A percentile compares a stretch with the other conserved stretches of the same genome.
Conservation (phyloP, 1,140 invertebrate genomes). For the Drosophila mauritiana region DNA sequence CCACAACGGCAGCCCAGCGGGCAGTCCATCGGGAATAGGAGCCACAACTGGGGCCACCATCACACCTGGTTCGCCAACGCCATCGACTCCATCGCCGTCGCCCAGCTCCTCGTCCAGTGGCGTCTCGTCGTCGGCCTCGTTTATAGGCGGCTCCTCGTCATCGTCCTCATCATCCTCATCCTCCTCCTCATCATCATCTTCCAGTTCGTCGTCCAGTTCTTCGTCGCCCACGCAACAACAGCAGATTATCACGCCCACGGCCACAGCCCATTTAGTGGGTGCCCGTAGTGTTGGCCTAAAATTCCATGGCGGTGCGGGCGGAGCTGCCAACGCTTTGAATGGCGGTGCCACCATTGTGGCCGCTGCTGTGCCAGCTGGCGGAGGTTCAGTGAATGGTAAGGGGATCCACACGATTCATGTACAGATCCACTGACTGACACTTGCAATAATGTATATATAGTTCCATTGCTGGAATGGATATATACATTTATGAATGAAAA, state of each 20-base stretch:
- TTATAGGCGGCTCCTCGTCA: conserved; percentile 60
- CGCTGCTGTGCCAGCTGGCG: conserved; percentile 45
- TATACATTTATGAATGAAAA: too few species aligned
- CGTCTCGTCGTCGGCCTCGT: conserved; percentile 76
- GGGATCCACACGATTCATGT: not conserved
- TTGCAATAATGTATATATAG: too few species aligned
- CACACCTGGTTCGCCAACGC: conserved; percentile 78
- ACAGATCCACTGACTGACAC: not conserved
- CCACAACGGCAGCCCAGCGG: conserved; percentile 42
- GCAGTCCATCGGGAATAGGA: conserved; percentile 50
- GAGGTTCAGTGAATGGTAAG: conserved; percentile 63
- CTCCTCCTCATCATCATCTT: conserved; percentile 56
- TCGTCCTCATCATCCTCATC: conserved; percentile 55
- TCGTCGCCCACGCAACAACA: conserved; percentile 43
- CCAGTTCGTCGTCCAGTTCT: conserved; percentile 61
- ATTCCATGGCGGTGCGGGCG: conserved; percentile 48
- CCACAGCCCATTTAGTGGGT: conserved; percentile 51
- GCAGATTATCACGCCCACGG: conserved; percentile 6
- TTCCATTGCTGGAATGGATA: too few species aligned
- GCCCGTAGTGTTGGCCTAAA: conserved; percentile 65
- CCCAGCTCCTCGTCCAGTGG: conserved; percentile 78
- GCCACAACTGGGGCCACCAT: conserved; percentile 15
- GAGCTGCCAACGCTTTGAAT: conserved; percentile 24
- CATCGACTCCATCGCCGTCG: conserved; percentile 80
- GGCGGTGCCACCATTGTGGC: conserved; percentile 63